A percentile compares a stretch with the other conserved stretches of the same genome.
Evolutionary conservation across 2,888 invertebrate species (phyloP).

Genomic region (Plebejus argus): DNA sequence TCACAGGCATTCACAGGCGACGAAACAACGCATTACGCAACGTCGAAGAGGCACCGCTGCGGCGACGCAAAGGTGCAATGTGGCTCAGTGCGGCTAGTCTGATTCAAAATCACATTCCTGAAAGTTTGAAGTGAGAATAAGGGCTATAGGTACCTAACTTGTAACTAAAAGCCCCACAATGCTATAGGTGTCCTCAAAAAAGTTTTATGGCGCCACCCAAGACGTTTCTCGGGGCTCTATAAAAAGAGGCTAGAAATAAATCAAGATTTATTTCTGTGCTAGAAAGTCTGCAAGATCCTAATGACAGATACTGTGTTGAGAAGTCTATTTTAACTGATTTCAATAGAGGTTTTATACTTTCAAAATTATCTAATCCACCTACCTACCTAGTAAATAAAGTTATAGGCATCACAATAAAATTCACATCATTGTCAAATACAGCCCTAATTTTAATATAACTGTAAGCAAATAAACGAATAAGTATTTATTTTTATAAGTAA

Average conservation of each 20-base stretch:
- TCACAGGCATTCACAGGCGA: no score
- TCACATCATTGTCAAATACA: not conserved
- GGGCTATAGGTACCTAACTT: not conserved
- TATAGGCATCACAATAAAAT: no score
- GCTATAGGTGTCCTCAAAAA: not conserved
- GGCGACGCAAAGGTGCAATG: not conserved
- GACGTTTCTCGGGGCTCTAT: no score
- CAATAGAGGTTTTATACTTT: no score
- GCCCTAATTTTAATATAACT: not conserved
- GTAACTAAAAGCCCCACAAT: not conserved
- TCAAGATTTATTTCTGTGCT: no score
- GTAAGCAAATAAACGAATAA: not conserved
- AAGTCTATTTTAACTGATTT: no score
- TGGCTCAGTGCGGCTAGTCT: not conserved
- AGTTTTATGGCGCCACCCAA: not conserved
- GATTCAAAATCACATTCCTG: not conserved
- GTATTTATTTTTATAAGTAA: conserved; percentile 10
- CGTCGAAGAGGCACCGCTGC: not conserved
- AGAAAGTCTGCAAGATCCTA: no score
- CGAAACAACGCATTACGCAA: not conserved
- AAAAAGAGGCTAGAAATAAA: no score
- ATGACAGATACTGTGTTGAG: no score
- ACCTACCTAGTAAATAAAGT: not conserved
- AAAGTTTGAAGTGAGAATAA: not conserved
- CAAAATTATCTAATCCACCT: not conserved